Conservation (phyloP, 2,888 invertebrate species). For the Leptarthrus brevirostris region DNA sequence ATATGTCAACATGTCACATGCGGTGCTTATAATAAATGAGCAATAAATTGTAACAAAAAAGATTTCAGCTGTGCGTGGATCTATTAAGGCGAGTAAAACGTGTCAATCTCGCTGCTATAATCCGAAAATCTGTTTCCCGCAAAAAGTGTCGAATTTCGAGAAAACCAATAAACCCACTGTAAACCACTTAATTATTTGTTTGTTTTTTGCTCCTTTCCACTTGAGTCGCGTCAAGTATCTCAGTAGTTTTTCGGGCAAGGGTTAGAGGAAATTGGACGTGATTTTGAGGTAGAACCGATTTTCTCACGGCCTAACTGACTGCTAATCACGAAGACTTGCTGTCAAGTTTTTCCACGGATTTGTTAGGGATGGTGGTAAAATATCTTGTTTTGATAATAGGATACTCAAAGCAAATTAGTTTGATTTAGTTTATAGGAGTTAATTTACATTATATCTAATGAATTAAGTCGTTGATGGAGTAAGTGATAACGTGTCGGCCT, state of each 20-base stretch:
- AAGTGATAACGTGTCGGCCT: too few species aligned
- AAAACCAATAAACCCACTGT: constrained; percentile 52
- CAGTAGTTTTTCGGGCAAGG: constrained; percentile 8
- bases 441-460: too few species aligned
- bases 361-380: too few species aligned
- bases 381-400: too few species aligned
- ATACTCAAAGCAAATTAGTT: too few species aligned
- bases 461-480: too few species aligned
- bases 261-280: constrained; percentile 28
- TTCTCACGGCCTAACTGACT: constrained; percentile 30
- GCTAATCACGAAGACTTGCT: neutral
- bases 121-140: constrained; percentile 26
- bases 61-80: too few species aligned
- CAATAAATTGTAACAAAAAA: neutral
- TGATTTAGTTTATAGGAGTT: too few species aligned
- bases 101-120: constrained; percentile 35
- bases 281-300: constrained; percentile 6
- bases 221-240: constrained; percentile 44
- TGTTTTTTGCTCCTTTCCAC: constrained; percentile 35
- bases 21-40: constrained; percentile 3
- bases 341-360: too few species aligned
- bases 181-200: constrained; percentile 47
- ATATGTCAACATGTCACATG: neutral
- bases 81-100: constrained; percentile 14
- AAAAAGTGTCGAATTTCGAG: constrained; percentile 52